Percentiles rank a stretch among this genome's conserved stretches.
These are phyloP conservation scores for Tricholauxania praeusta DNA, from an alignment of 2,888 invertebrate genomes.

Conservation along the genomic window DNA sequence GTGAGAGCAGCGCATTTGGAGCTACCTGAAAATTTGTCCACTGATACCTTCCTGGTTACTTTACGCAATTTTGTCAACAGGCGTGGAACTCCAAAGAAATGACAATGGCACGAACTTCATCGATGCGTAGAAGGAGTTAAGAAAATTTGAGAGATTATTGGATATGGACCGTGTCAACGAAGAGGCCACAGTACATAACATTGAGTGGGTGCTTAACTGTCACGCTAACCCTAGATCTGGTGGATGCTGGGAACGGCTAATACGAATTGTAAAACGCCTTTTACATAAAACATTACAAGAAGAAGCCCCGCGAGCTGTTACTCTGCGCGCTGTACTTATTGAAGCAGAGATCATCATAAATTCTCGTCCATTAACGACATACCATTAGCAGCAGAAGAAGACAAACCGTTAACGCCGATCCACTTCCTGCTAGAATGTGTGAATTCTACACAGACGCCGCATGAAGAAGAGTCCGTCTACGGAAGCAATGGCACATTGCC, in stretches of 20 bases:
- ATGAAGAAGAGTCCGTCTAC: not conserved
- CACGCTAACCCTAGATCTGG: slow-evolving; percentile 44
- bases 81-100: not conserved
- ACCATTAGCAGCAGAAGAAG: slow-evolving; percentile 31
- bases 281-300: slow-evolving; percentile 31
- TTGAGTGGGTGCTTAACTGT: slow-evolving; percentile 35
- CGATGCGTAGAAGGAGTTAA: slow-evolving; percentile 33
- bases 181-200: slow-evolving; percentile 16
- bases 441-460: slow-evolving; percentile 18
- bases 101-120: slow-evolving; percentile 40
- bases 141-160: slow-evolving; percentile 9
- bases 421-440: slow-evolving; percentile 40
- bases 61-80: slow-evolving; percentile 43
- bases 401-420: slow-evolving; percentile 43
- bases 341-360: slow-evolving; percentile 44
- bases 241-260: slow-evolving; percentile 48
- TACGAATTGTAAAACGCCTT: slow-evolving; percentile 36
- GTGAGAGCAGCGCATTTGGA: slow-evolving; percentile 33
- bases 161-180: slow-evolving; percentile 10
- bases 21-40: slow-evolving; percentile 33
- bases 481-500: slow-evolving; percentile 15
- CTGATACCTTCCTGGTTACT: slow-evolving; percentile 38
- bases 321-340: slow-evolving; percentile 40
- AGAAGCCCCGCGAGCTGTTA: slow-evolving; percentile 39
- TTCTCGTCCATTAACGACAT: slow-evolving; percentile 41